A percentile compares a stretch with the other conserved stretches of the same genome.
phyloP scores from a whole-genome alignment of 2,888 invertebrate genomes.

The Physocephala rufipes region DNA sequence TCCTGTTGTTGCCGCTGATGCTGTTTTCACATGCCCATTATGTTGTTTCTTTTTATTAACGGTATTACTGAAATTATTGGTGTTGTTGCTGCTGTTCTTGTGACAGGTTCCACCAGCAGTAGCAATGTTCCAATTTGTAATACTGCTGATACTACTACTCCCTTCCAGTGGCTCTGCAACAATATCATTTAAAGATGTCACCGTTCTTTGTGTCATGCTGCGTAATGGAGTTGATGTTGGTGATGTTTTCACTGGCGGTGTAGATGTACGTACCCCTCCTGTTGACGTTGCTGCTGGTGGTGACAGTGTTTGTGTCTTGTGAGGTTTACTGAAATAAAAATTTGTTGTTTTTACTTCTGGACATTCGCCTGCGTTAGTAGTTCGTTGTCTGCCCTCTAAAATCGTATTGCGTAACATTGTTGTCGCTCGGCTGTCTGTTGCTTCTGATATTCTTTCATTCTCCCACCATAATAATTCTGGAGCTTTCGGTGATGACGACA shows the following conservation, averaged over 20 bases:
- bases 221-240: constrained; percentile 18
- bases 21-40: too few species aligned
- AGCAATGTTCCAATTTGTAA: constrained; percentile 28
- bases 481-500: background rate
- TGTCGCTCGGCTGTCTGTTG: constrained; percentile 15
- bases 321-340: constrained; percentile 9
- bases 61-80: constrained; percentile 15
- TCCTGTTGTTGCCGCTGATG: too few species aligned
- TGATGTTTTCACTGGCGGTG: background rate
- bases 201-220: background rate
- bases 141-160: constrained; percentile 4
- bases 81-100: constrained; percentile 24
- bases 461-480: background rate
- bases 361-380: background rate
- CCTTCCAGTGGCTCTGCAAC: background rate
- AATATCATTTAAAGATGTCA: background rate
- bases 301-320: background rate
- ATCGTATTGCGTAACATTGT: constrained; percentile 32
- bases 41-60: background rate
- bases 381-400: background rate
- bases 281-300: background rate
- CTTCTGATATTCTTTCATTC: background rate
- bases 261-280: background rate
- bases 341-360: constrained; percentile 36
- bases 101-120: constrained; percentile 33